phyloP scores from a whole-genome alignment of 2,113 vertebrate species.

The Amazona vittata region DNA sequence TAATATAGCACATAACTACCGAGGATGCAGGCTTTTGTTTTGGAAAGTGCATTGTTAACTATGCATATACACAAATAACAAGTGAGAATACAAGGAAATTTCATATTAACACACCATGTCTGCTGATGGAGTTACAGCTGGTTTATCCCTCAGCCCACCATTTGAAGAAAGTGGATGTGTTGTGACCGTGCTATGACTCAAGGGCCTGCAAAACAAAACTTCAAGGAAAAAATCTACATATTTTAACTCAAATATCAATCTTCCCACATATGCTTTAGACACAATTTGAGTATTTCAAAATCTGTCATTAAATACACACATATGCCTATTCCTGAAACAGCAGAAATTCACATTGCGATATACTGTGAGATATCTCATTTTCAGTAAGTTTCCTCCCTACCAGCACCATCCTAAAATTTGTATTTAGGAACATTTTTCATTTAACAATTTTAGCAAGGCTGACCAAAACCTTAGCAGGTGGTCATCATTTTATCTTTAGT shows the following conservation, averaged over 20 bases:
- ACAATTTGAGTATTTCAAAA: neutral
- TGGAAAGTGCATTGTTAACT: neutral
- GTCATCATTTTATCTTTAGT: neutral
- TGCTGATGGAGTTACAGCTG: neutral
- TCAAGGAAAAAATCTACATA: neutral
- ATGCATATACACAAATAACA: neutral
- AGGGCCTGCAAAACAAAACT: slow-evolving; percentile 23
- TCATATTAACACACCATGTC: slow-evolving; percentile 49
- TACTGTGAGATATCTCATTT: accelerated
- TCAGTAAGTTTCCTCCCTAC: neutral
- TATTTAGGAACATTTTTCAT: neutral
- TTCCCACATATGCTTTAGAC: neutral
- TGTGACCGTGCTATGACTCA: neutral
- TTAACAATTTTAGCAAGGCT: neutral
- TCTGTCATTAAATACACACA: neutral
- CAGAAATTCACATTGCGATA: neutral
- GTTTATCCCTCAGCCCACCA: neutral
- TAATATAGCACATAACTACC: neutral
- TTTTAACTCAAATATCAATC: neutral
- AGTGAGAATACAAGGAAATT: neutral
- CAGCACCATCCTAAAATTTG: neutral
- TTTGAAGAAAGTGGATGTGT: neutral
- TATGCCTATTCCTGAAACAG: neutral
- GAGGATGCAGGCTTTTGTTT: neutral
- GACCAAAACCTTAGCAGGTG: neutral